Percentiles rank a stretch among this genome's conserved stretches.
These are phyloP conservation scores for Oenanthe oenanthe DNA, from an alignment of 2,113 vertebrate genomes.

Conservation along the genomic window DNA sequence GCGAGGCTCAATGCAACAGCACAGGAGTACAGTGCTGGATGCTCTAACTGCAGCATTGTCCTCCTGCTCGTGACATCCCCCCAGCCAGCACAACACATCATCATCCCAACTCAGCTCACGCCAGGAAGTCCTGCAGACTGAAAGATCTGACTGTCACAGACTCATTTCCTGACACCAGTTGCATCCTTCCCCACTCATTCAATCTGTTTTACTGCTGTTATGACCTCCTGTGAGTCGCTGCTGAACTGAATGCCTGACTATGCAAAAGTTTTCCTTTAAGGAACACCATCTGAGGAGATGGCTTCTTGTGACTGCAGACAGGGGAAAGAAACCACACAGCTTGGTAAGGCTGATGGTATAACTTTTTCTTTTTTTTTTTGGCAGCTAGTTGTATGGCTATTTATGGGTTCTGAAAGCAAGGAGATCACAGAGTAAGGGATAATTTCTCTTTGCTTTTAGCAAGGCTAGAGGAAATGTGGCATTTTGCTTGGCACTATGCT, in stretches of 20 bases:
- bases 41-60: background rate
- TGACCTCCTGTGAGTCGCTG: background rate
- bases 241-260: background rate
- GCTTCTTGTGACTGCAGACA: background rate
- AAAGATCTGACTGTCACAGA: background rate
- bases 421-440: background rate
- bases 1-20: background rate
- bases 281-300: background rate
- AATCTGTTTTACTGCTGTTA: background rate
- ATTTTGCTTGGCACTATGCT: background rate
- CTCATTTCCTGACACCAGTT: background rate
- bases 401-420: background rate
- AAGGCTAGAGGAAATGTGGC: background rate
- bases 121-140: background rate
- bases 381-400: background rate
- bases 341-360: background rate
- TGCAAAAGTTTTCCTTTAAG: background rate
- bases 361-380: background rate
- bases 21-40: background rate
- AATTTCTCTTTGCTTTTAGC: background rate
- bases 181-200: background rate
- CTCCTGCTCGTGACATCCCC: background rate
- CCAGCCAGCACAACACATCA: fast-evolving
- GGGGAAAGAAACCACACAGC: background rate
- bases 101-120: background rate